Conservation (phyloP, 2,797 vertebrate genomes). For the Dicrostonyx torquatus region DNA sequence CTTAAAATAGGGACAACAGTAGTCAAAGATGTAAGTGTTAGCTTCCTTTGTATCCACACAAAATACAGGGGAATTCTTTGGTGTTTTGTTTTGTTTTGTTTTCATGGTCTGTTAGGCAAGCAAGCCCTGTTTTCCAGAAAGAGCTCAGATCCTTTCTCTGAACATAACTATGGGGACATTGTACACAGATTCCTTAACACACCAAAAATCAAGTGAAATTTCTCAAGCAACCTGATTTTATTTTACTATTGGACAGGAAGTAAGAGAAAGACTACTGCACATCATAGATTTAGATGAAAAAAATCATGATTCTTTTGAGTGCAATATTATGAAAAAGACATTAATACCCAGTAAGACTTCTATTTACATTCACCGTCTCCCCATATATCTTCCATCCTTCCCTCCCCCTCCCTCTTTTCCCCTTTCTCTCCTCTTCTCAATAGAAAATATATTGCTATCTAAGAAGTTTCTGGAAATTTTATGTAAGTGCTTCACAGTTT, state of each 20-base stretch:
- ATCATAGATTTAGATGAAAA: neutral
- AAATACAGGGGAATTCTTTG: neutral
- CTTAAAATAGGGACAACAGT: neutral
- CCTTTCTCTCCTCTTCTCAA: neutral
- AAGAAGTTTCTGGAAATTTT: neutral
- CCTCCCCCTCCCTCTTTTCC: accelerated
- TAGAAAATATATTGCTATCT: neutral
- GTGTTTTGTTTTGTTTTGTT: neutral
- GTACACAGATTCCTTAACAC: neutral
- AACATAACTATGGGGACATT: neutral
- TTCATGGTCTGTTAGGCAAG: neutral
- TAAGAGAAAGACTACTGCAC: neutral
- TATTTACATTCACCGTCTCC: neutral
- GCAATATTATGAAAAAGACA: neutral
- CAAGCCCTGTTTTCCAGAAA: neutral
- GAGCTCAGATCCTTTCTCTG: neutral
- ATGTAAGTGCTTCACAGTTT: neutral
- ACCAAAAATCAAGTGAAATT: neutral
- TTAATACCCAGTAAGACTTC: neutral
- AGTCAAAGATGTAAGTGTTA: neutral
- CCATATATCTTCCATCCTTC: accelerated
- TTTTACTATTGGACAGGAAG: neutral
- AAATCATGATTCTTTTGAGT: neutral
- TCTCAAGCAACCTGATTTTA: neutral
- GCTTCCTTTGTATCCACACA: neutral